Evolutionary conservation across 2,113 vertebrate species (phyloP).

Genomic region (Menura novaehollandiae): DNA sequence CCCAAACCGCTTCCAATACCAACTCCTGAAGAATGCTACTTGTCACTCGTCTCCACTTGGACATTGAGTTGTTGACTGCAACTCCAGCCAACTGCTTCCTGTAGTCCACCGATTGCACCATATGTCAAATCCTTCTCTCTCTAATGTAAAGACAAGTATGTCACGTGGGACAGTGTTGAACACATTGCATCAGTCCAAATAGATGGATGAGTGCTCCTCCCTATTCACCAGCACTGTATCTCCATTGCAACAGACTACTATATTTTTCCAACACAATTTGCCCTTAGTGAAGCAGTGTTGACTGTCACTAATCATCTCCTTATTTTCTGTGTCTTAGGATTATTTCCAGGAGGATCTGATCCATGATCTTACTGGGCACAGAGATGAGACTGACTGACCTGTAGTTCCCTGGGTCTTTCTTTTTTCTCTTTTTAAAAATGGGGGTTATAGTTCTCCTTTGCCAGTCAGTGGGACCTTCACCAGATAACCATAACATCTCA

Average conservation of each 20-base stretch:
- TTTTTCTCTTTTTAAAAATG: background rate
- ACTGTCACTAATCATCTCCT: background rate
- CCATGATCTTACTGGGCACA: background rate
- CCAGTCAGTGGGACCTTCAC: background rate
- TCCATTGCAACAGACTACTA: background rate
- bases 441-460: background rate
- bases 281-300: background rate
- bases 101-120: rapidly evolving
- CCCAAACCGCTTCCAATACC: background rate
- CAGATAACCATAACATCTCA: background rate
- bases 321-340: background rate
- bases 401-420: background rate
- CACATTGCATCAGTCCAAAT: background rate
- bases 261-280: background rate
- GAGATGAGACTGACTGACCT: background rate
- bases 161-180: background rate
- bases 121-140: background rate
- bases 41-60: rapidly evolving
- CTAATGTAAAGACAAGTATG: background rate
- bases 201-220: background rate
- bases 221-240: background rate
- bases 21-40: background rate
- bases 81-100: background rate
- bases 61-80: rapidly evolving
- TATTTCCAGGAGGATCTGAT: background rate